Evolutionary conservation across 2,888 invertebrate genomes (phyloP).

Genomic region (Lordiphosa andalusiaca): DNA sequence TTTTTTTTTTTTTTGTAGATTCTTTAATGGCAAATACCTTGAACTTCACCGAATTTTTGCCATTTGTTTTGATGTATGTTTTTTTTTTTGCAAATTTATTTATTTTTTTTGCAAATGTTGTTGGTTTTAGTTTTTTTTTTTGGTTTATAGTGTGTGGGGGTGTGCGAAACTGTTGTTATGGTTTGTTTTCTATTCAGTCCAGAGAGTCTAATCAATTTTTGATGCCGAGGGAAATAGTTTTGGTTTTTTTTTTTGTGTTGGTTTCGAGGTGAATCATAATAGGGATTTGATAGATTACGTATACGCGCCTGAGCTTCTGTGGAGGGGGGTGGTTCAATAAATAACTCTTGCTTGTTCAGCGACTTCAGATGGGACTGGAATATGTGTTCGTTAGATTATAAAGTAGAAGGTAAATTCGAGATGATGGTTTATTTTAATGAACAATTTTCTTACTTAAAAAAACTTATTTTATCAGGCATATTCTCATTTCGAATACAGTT

Average conservation of each 20-base stretch:
- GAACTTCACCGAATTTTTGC: conserved; percentile 78
- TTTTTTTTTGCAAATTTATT: conserved; percentile 49
- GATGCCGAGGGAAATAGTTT: conserved; percentile 40
- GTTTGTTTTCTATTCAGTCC: conserved; percentile 16
- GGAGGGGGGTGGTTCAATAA: no score
- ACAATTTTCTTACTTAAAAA: no score
- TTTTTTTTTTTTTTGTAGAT: conserved; percentile 29
- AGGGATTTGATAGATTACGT: no score
- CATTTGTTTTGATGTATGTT: conserved; percentile 67
- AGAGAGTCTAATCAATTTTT: conserved; percentile 39
- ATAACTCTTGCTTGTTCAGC: no score
- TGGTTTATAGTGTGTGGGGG: conserved; percentile 10
- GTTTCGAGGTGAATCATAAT: no score
- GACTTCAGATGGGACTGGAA: no score
- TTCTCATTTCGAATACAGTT: no score
- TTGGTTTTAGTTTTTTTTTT: conserved; percentile 41
- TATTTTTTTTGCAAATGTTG: conserved; percentile 44
- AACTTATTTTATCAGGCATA: no score
- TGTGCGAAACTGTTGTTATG: conserved; percentile 28
- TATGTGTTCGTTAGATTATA: no score
- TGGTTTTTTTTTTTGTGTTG: conserved; percentile 20
- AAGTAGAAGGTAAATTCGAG: no score
- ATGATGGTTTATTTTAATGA: no score
- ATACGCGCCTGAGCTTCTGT: no score
- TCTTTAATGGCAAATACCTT: conserved; percentile 71